These are phyloP conservation scores for Cantharis flavilabris DNA, from an alignment of 2,888 invertebrate species.

Conservation along the genomic window DNA sequence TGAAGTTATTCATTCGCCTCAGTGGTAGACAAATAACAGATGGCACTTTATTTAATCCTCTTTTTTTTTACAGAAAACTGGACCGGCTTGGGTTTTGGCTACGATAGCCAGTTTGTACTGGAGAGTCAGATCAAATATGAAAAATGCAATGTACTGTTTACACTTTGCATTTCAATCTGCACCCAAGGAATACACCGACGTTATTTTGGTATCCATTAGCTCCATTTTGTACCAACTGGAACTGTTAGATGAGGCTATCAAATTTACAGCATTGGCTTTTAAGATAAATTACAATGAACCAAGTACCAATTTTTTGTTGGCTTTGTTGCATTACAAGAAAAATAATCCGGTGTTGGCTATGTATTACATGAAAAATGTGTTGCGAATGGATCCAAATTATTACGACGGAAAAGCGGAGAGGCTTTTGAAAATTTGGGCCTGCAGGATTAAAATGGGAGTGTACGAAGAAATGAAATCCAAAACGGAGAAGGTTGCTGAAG, in stretches of 20 bases:
- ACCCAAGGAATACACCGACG: slow-evolving; percentile 64
- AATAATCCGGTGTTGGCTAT: slow-evolving; percentile 65
- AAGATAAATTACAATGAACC: slow-evolving; percentile 69
- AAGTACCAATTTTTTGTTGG: slow-evolving; percentile 70
- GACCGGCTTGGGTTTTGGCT: slow-evolving; percentile 74
- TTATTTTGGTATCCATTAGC: slow-evolving; percentile 71
- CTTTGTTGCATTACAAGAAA: slow-evolving; percentile 67
- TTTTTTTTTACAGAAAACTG: slow-evolving; percentile 62
- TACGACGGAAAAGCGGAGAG: slow-evolving; percentile 59
- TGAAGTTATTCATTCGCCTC: too few species aligned
- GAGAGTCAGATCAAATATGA: slow-evolving; percentile 71
- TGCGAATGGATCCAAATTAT: slow-evolving; percentile 60
- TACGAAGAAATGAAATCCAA: slow-evolving; percentile 39
- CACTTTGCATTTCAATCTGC: slow-evolving; percentile 64
- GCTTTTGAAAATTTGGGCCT: slow-evolving; percentile 61
- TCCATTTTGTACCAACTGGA: slow-evolving; percentile 71
- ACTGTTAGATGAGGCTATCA: slow-evolving; percentile 66
- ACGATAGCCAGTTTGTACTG: slow-evolving; percentile 79
- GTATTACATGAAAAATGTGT: slow-evolving; percentile 65
- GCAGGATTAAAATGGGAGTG: slow-evolving; percentile 52
- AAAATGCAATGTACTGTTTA: slow-evolving; percentile 72
- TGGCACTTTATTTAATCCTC: too few species aligned
- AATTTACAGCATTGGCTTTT: slow-evolving; percentile 66
- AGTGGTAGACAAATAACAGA: too few species aligned
- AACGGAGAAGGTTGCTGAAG: slow-evolving; percentile 37